Percentiles rank a stretch among this genome's conserved stretches.
Evolutionary conservation across 1,140 invertebrate genomes (phyloP).

Genomic region (Aradophagus sp.): DNA sequence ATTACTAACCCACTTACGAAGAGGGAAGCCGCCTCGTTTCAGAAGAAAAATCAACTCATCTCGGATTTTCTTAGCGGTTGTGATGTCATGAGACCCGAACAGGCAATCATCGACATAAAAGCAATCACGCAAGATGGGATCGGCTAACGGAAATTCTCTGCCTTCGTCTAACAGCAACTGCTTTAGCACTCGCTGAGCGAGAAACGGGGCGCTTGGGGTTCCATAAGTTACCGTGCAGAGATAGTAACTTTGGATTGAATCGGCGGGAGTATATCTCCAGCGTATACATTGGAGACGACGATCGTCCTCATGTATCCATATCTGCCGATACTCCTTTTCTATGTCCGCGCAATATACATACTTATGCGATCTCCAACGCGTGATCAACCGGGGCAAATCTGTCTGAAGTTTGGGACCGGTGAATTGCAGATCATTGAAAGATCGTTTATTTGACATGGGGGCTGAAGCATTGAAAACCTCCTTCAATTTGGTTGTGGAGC

Average conservation of each 20-base stretch:
- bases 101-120: conserved; percentile 16
- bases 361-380: neutral
- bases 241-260: neutral
- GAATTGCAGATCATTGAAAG: too few species aligned
- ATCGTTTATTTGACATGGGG: neutral
- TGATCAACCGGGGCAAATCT: neutral
- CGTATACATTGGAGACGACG: neutral
- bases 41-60: conserved; percentile 3
- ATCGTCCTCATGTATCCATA: neutral
- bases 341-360: conserved; percentile 3
- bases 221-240: neutral
- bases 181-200: neutral
- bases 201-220: neutral
- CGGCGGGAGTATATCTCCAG: neutral
- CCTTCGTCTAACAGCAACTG: neutral
- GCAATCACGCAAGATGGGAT: neutral
- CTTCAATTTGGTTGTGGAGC: neutral
- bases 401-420: neutral
- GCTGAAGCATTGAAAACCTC: conserved; percentile 3
- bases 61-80: neutral
- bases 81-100: conserved; percentile 6
- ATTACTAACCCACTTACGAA: conserved; percentile 17
- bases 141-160: neutral
- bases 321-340: conserved; percentile 4
- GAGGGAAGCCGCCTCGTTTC: conserved; percentile 1